Conservation (phyloP, 1,140 invertebrate species). For the Halictus rubicundus region DNA sequence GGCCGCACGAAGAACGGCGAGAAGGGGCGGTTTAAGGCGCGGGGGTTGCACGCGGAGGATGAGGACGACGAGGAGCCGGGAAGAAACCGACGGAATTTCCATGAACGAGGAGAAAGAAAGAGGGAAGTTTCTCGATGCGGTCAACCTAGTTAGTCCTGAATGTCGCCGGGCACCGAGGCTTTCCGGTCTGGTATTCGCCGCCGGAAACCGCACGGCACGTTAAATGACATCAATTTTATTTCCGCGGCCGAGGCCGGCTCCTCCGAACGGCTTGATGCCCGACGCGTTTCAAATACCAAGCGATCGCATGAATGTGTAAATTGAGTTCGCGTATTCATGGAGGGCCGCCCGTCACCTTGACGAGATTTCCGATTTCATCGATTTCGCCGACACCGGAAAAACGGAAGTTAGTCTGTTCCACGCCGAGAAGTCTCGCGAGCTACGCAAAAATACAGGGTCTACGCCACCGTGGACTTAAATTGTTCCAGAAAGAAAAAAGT, state of each 20-base stretch:
- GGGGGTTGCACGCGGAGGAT: not conserved
- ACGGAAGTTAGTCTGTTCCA: not conserved
- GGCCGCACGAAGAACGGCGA: not conserved
- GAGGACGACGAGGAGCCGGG: not conserved
- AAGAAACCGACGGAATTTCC: constrained; percentile 44
- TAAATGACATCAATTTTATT: constrained; percentile 12
- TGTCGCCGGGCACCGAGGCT: not conserved
- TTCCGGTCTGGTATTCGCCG: not conserved
- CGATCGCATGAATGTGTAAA: constrained; percentile 15
- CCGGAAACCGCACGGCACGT: not conserved
- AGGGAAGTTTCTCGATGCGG: constrained; percentile 35
- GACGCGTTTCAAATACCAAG: constrained; percentile 7
- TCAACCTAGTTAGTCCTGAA: constrained; percentile 15
- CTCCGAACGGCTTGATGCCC: not conserved
- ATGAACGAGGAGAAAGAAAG: constrained; percentile 21
- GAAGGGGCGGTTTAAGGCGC: not conserved
- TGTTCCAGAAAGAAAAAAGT: no score
- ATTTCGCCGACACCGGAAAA: not conserved
- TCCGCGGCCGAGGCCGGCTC: not conserved
- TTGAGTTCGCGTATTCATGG: constrained; percentile 5
- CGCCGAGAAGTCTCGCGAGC: no score
- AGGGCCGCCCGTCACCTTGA: not conserved
- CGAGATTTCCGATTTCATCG: not conserved
- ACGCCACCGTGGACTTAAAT: no score
- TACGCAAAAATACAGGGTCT: no score